phyloP scores from a whole-genome alignment of 2,888 invertebrate genomes.

The Cactoblastis cactorum region DNA sequence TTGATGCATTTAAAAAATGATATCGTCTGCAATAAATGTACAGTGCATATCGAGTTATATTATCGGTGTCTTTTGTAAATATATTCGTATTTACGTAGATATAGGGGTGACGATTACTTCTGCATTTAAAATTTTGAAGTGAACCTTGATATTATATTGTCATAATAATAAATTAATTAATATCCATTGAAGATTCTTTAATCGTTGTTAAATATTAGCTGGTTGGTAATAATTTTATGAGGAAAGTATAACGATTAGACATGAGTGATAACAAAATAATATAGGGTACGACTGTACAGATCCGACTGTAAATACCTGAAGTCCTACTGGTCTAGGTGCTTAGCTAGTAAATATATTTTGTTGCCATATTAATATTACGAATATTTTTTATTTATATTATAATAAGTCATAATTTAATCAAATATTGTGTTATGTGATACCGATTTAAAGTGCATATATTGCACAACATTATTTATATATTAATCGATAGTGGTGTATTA shows the following conservation, averaged over 20 bases:
- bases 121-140: constrained; percentile 51
- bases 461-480: constrained; percentile 30
- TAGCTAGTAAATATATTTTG: constrained; percentile 75
- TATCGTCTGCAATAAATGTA: constrained; percentile 49
- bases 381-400: constrained; percentile 72
- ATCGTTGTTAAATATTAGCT: constrained; percentile 59
- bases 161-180: constrained; percentile 26
- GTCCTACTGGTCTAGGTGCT: constrained; percentile 71
- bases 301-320: constrained; percentile 63
- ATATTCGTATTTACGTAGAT: constrained; percentile 50
- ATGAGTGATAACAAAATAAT: constrained; percentile 32
- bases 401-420: constrained; percentile 71
- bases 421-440: constrained; percentile 72
- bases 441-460: constrained; percentile 40
- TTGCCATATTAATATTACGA: constrained; percentile 78
- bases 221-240: constrained; percentile 69
- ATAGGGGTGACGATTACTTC: constrained; percentile 47
- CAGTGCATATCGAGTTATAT: constrained; percentile 67
- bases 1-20: constrained; percentile 46
- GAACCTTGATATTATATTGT: constrained; percentile 40
- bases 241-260: constrained; percentile 57
- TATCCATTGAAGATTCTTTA: constrained; percentile 41
- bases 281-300: constrained; percentile 62
- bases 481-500: constrained; percentile 16
- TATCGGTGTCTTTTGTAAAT: constrained; percentile 60